Evolutionary conservation across 2,113 vertebrate species (phyloP).

Genomic region (Nesogale talazaci): DNA sequence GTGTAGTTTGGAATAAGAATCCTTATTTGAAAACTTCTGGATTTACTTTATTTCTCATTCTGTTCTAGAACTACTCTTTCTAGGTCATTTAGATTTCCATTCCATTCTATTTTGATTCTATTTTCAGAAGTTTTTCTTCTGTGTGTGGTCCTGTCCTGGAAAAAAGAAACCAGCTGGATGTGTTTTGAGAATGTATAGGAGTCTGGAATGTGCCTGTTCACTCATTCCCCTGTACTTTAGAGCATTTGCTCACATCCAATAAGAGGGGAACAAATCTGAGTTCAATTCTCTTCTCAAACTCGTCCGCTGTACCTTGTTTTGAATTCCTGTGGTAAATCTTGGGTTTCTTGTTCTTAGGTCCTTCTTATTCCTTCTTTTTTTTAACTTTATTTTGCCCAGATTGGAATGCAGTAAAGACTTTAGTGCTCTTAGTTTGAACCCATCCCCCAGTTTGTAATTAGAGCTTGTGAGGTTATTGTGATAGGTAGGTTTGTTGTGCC

Average conservation of each 20-base stretch:
- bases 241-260: not conserved
- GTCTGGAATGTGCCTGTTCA: not conserved
- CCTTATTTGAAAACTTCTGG: not conserved
- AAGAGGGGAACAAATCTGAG: not conserved
- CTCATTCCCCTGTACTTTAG: not conserved
- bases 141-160: not conserved
- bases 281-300: not conserved
- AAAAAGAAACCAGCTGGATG: not conserved
- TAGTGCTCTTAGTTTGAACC: not conserved
- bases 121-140: not conserved
- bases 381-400: not conserved
- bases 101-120: slow-evolving; percentile 35
- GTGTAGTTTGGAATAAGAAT: not conserved
- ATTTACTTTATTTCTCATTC: not conserved
- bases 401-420: not conserved
- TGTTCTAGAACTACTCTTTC: not conserved
- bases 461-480: not conserved
- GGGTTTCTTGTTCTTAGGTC: not conserved
- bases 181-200: not conserved
- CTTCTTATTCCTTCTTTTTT: not conserved
- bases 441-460: not conserved
- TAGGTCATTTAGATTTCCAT: not conserved
- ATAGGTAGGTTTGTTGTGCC: too few relatives aligned
- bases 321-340: not conserved
- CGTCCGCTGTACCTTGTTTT: not conserved